Percentiles rank a stretch among this genome's conserved stretches.
Evolutionary conservation across 2,113 vertebrate species (phyloP).

Genomic region (Tetraodon nigroviridis): DNA sequence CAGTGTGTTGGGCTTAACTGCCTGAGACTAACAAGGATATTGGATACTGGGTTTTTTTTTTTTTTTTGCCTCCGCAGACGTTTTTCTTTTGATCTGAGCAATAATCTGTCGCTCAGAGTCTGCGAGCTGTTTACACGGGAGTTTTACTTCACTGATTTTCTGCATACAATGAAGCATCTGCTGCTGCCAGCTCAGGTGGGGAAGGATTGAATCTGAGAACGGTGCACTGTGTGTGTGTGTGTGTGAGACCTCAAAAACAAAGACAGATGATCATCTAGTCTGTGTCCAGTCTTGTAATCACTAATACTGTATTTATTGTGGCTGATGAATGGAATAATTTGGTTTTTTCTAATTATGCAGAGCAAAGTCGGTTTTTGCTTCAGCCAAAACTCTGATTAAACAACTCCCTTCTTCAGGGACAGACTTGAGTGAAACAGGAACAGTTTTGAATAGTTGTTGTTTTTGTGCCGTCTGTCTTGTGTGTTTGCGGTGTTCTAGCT

Average conservation of each 20-base stretch:
- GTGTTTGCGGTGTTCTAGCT: background rate
- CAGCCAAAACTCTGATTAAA: constrained; percentile 9
- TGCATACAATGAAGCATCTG: constrained; percentile 61
- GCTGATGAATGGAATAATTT: background rate
- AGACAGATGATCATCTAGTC: too few species aligned
- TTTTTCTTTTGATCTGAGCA: constrained; percentile 59
- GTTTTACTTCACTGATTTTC: constrained; percentile 63
- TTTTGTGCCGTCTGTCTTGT: too few species aligned
- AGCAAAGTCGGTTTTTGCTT: constrained; percentile 23
- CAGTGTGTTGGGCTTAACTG: constrained; percentile 35
- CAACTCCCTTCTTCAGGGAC: constrained; percentile 11
- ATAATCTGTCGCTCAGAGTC: constrained; percentile 57
- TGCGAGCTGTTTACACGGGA: constrained; percentile 65
- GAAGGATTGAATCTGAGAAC: constrained; percentile 43
- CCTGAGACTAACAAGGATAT: constrained; percentile 53
- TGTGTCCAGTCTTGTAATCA: too few species aligned
- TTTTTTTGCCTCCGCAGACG: constrained; percentile 51
- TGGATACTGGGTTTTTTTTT: constrained; percentile 51
- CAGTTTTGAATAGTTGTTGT: too few species aligned
- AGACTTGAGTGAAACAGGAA: too few species aligned
- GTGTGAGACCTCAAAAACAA: too few species aligned
- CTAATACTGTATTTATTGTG: too few species aligned
- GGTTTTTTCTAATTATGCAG: constrained; percentile 26
- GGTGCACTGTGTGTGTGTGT: background rate
- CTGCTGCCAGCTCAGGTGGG: constrained; percentile 54